These are phyloP conservation scores for Drosophila mayri DNA, from an alignment of 1,140 invertebrate species.

Conservation along the genomic window DNA sequence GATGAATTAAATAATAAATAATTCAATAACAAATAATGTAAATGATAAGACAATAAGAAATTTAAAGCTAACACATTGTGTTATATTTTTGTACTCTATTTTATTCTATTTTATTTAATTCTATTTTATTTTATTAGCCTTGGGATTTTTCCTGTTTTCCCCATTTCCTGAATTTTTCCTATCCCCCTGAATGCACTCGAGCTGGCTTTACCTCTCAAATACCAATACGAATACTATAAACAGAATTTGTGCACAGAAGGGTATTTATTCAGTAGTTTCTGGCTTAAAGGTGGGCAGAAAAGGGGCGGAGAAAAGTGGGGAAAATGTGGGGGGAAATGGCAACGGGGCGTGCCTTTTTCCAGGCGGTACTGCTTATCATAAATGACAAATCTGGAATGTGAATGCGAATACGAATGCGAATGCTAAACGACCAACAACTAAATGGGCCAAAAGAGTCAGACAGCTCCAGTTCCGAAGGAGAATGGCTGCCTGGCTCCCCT, in stretches of 20 bases:
- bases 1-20: too few relatives aligned
- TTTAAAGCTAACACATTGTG: not conserved
- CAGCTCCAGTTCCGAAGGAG: slow-evolving; percentile 27
- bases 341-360: slow-evolving; percentile 27
- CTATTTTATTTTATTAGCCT: not conserved
- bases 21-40: too few relatives aligned
- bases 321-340: slow-evolving; percentile 6
- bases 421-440: slow-evolving; percentile 47
- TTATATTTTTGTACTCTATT: too few relatives aligned
- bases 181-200: not conserved
- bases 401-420: slow-evolving; percentile 53
- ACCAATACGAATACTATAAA: not conserved
- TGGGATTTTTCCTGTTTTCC: not conserved
- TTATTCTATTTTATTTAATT: too few relatives aligned
- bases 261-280: slow-evolving; percentile 8
- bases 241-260: not conserved
- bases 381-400: slow-evolving; percentile 70
- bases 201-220: slow-evolving; percentile 2
- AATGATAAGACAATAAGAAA: too few relatives aligned
- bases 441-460: slow-evolving; percentile 40
- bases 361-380: slow-evolving; percentile 56
- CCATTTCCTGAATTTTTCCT: not conserved
- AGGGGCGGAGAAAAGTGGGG: not conserved
- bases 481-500: slow-evolving; percentile 17
- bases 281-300: slow-evolving; percentile 7